Evolutionary conservation across 2,888 invertebrate genomes (phyloP), one percentile per base, ranked within the genome.

Genomic region (Eulithis prunata): DNA sequence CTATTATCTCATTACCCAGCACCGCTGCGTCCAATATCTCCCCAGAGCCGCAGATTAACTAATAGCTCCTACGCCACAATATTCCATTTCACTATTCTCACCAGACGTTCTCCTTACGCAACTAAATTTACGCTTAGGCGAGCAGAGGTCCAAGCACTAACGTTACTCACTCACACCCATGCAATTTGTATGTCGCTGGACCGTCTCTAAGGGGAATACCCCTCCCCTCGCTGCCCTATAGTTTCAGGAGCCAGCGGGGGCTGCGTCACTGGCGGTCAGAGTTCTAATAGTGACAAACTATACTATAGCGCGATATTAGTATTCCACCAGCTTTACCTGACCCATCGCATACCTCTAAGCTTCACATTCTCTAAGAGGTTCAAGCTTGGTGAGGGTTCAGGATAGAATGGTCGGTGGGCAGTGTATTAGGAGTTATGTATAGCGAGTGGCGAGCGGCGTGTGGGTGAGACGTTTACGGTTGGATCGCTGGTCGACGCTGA

Each of bases 381-480:
- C 64, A 52, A 68, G 71, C 71, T 79, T 73, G 75, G 75, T 69
- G 72, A 73, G 74, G 71, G 87, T 67, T 81, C 89, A 61, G 62
- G 21, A 10, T 68, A 62, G 1, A 70, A 60, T 85, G 88, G 91
- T 38, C 67, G 72, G 70, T 70, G 65, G 71, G 79, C 52, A 67
- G 56, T 86, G 85, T 85, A 87, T 88, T 87, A 84, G 79, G 83
- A 41, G 36, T 88, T 90, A 84, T 87, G 88, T 90, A 87, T 83
- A 80, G 86, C 86, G 85, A 89, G 85, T 85, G 88, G 90, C 88
- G 83, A 89, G 87, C 88, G 88, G 88, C 87, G 89, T 88, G 91
- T 91, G 92, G 91, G 92, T 88, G 91, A 92, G 92, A 92, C 92
- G 91, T 92, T 92, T 91, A 92, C 91, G 91, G 91, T 89, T 83